Percentiles rank a stretch among this genome's conserved stretches.
Evolutionary conservation across 2,113 vertebrate species (phyloP).

Genomic region (Saccopteryx bilineata): DNA sequence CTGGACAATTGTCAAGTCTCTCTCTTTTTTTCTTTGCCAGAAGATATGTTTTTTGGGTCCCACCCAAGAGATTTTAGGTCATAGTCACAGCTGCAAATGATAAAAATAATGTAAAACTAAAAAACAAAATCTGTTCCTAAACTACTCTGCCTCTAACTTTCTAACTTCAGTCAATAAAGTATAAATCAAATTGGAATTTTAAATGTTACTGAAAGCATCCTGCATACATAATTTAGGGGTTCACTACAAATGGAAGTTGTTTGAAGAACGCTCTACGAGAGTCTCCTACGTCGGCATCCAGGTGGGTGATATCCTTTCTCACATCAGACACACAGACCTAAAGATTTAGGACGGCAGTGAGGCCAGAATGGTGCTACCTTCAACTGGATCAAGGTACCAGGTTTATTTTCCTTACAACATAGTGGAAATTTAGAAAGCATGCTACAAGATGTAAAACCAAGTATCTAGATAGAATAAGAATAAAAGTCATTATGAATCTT

Average conservation of each 20-base stretch:
- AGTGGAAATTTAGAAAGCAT: neutral
- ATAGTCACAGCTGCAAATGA: neutral
- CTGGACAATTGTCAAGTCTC: neutral
- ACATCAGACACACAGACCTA: neutral
- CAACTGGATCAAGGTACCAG: accelerated
- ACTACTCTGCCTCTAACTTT: neutral
- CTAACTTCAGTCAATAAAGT: neutral
- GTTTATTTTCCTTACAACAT: neutral
- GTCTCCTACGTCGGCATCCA: neutral
- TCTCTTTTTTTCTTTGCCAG: neutral
- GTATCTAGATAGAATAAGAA: neutral
- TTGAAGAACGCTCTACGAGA: neutral
- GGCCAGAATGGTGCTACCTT: neutral
- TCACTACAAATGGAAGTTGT: too few relatives aligned
- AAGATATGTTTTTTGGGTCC: neutral
- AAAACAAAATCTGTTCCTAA: neutral
- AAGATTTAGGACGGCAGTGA: neutral
- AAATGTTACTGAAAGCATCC: neutral
- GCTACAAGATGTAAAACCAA: neutral
- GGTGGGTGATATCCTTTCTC: neutral
- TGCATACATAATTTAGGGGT: neutral
- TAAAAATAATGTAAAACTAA: neutral
- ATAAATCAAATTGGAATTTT: neutral
- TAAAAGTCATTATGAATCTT: neutral
- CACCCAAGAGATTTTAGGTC: neutral